These are phyloP conservation scores for Carcinoscorpius rotundicauda DNA, from an alignment of 1,140 invertebrate species.

Conservation along the genomic window DNA sequence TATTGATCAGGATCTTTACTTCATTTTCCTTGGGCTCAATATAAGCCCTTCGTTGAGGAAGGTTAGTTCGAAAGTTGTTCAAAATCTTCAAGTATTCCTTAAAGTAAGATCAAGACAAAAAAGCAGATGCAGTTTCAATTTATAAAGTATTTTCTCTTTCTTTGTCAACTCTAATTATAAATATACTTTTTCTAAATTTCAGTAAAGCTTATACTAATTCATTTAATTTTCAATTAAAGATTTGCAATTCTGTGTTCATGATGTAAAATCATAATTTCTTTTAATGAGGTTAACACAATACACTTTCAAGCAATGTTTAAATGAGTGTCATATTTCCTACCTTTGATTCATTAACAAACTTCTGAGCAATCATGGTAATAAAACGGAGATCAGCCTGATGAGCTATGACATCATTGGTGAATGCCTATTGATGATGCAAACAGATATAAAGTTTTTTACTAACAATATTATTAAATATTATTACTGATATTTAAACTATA, in stretches of 20 bases:
- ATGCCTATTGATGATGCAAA: conserved; percentile 39
- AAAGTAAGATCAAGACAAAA: conserved; percentile 1
- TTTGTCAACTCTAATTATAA: too few species aligned
- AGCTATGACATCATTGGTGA: conserved; percentile 82
- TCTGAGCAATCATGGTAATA: conserved; percentile 87
- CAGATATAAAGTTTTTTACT: conserved; percentile 8
- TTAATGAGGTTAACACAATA: too few species aligned
- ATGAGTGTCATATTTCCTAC: conserved; percentile 22
- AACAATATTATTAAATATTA: conserved; percentile 1
- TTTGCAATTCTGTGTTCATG: too few species aligned
- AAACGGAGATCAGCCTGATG: conserved; percentile 88
- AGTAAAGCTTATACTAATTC: too few species aligned
- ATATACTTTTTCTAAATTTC: too few species aligned
- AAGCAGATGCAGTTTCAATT: too few species aligned
- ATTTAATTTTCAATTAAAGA: too few species aligned
- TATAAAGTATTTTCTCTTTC: too few species aligned
- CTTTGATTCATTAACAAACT: conserved; percentile 86
- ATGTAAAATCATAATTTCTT: too few species aligned
- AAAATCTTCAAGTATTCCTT: conserved; percentile 52
- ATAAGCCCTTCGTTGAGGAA: conserved; percentile 63
- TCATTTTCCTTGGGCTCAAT: conserved; percentile 57
- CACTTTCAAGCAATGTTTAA: too few species aligned
- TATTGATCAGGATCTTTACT: conserved; percentile 53
- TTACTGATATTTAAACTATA: neutral
- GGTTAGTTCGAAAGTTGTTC: conserved; percentile 67